Conservation (phyloP, 2,113 vertebrate genomes). For the Trogon melanurus region DNA sequence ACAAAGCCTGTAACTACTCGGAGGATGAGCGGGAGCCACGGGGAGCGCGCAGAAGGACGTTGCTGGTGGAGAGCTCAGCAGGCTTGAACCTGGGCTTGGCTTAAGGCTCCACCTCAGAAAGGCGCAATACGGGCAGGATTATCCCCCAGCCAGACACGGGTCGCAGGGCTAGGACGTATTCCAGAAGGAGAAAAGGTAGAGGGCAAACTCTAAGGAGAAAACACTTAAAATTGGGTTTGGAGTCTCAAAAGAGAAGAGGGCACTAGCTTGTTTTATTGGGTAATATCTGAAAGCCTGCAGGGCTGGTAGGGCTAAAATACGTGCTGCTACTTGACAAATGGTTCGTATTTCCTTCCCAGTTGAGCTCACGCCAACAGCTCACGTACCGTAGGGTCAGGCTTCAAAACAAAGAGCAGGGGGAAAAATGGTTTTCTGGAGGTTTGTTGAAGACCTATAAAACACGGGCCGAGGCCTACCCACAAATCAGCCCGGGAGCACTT, state of each 20-base stretch:
- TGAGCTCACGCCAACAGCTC: constrained; percentile 21
- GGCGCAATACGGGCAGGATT: background rate
- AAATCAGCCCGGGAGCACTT: constrained; percentile 20
- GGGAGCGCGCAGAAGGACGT: background rate
- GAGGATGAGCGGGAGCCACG: background rate
- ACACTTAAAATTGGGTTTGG: background rate
- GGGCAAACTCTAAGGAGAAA: background rate
- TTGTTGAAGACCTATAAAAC: constrained; percentile 49
- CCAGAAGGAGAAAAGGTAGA: background rate
- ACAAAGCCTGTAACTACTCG: background rate
- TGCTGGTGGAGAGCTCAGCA: background rate
- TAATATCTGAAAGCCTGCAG: constrained; percentile 4
- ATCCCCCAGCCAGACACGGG: background rate
- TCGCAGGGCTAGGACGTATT: background rate
- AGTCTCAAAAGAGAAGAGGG: background rate
- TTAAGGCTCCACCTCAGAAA: background rate
- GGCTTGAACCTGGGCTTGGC: background rate
- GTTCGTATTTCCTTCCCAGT: constrained; percentile 5
- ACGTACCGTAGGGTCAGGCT: background rate
- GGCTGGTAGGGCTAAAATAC: background rate
- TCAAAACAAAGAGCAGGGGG: background rate
- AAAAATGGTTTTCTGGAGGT: background rate
- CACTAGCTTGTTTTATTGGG: constrained; percentile 11
- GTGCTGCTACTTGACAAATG: constrained; percentile 37
- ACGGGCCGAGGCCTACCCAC: background rate